These are phyloP conservation scores for Punctoribates punctum DNA, from an alignment of 2,888 invertebrate species.

Conservation along the genomic window DNA sequence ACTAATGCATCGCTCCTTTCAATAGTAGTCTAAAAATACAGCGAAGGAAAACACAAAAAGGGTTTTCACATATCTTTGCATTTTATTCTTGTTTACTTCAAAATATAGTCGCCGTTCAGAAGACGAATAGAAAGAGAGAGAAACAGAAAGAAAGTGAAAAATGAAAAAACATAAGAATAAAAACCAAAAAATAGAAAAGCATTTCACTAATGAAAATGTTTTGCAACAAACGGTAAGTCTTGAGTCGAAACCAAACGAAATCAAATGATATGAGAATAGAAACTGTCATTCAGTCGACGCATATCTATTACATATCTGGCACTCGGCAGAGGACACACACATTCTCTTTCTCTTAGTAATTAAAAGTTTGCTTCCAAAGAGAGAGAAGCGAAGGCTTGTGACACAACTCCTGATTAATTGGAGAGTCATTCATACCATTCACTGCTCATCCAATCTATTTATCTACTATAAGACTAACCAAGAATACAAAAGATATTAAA, in stretches of 20 bases:
- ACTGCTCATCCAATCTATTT: neutral
- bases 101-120: neutral
- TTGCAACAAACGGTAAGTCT: conserved; percentile 4
- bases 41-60: conserved; percentile 11
- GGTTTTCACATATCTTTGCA: conserved; percentile 21
- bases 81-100: conserved; percentile 21
- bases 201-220: conserved; percentile 18
- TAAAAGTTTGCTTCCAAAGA: conserved; percentile 1
- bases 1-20: conserved; percentile 27
- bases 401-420: neutral
- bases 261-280: neutral
- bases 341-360: neutral
- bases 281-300: neutral
- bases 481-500: conserved; percentile 3
- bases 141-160: conserved; percentile 4
- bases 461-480: conserved; percentile 8
- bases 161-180: neutral
- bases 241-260: neutral
- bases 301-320: conserved; percentile 20
- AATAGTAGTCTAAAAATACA: conserved; percentile 5
- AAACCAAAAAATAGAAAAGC: neutral
- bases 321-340: too few species aligned
- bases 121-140: neutral
- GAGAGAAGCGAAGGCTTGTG: conserved; percentile 3
- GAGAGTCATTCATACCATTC: neutral